phyloP scores from a whole-genome alignment of 2,888 invertebrate genomes.

The Himalopsyche japonica region DNA sequence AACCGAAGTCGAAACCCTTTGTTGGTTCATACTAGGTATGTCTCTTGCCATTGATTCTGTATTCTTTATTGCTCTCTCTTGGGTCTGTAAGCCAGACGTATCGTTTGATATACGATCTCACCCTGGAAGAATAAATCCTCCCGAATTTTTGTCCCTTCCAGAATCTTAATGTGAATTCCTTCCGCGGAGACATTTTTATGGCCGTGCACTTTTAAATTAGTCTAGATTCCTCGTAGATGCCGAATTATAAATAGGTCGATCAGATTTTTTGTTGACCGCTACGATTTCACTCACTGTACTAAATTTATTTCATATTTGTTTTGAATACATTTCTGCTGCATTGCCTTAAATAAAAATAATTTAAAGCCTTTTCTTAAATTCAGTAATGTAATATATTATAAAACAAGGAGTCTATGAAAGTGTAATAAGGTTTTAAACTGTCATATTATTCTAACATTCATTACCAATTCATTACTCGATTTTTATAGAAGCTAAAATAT shows the following conservation, averaged over 20 bases:
- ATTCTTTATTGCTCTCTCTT: slow-evolving; percentile 24
- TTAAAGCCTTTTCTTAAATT: too few species aligned
- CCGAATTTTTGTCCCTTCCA: slow-evolving; percentile 23
- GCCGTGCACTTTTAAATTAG: not conserved
- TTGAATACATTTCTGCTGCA: too few species aligned
- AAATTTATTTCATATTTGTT: too few species aligned
- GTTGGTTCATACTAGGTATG: not conserved
- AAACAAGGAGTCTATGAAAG: too few species aligned
- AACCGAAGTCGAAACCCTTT: not conserved
- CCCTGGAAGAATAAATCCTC: slow-evolving; percentile 27
- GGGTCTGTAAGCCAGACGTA: not conserved
- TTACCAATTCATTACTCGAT: too few species aligned
- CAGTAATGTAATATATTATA: too few species aligned
- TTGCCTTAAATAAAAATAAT: too few species aligned
- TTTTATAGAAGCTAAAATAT: too few species aligned
- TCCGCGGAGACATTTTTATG: not conserved
- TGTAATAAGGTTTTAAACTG: too few species aligned
- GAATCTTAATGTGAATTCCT: slow-evolving; percentile 27
- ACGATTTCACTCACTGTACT: too few species aligned
- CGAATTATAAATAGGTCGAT: not conserved
- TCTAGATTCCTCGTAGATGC: not conserved
- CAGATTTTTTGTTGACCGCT: not conserved
- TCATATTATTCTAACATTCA: too few species aligned
- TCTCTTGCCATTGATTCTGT: not conserved
- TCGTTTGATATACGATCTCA: slow-evolving; percentile 32